A percentile compares a stretch with the other conserved stretches of the same genome.
These are phyloP conservation scores for Onychostruthus taczanowskii DNA, from an alignment of 2,113 vertebrate species.

Conservation along the genomic window DNA sequence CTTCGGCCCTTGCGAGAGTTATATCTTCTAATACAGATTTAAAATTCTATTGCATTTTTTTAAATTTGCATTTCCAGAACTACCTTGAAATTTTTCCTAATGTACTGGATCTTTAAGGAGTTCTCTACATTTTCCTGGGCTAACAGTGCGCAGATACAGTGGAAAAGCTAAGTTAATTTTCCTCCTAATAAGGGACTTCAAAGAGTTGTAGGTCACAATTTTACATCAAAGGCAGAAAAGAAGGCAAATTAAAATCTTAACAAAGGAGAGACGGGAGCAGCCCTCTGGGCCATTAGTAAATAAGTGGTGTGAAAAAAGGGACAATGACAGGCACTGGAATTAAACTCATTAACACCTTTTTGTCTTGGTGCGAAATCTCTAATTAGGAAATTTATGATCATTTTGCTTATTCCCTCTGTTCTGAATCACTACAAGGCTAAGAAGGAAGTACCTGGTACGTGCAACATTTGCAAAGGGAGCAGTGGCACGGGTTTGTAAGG, in stretches of 20 bases:
- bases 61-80: not conserved
- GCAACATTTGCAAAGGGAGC: conserved; percentile 38
- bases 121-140: conserved; percentile 34
- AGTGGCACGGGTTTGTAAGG: not conserved
- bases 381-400: conserved; percentile 78
- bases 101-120: conserved; percentile 27
- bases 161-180: conserved; percentile 71
- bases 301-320: conserved; percentile 74
- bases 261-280: conserved; percentile 74
- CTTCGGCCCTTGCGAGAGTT: not conserved
- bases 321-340: conserved; percentile 70
- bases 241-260: conserved; percentile 76
- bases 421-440: conserved; percentile 25
- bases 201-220: conserved; percentile 78
- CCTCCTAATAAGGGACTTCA: conserved; percentile 84
- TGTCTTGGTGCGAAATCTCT: conserved; percentile 74
- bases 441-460: conserved; percentile 55
- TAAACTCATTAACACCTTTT: conserved; percentile 76
- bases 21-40: not conserved
- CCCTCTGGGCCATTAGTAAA: conserved; percentile 80
- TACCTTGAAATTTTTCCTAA: not conserved
- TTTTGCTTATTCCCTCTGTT: conserved; percentile 67
- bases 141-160: conserved; percentile 64
- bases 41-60: not conserved
- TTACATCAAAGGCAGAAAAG: conserved; percentile 80